phyloP scores from a whole-genome alignment of 2,888 invertebrate species.

The Xanthia icteritia region DNA sequence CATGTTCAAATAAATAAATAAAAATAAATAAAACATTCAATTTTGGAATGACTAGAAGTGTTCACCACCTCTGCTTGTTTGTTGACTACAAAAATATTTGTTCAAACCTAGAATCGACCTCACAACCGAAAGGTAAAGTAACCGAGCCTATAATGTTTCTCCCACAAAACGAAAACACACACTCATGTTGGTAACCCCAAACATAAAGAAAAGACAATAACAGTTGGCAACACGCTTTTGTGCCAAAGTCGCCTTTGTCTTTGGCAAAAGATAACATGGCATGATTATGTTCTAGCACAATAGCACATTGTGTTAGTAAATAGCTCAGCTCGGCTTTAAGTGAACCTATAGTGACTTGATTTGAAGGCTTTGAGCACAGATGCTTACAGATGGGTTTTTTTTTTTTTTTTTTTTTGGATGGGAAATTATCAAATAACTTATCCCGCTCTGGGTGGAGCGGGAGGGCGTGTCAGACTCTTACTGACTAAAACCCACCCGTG shows the following conservation, averaged over 20 bases:
- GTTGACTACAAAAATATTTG: neutral
- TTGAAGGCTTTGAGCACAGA: slow-evolving; percentile 12
- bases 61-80: neutral
- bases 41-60: neutral
- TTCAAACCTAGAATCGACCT: neutral
- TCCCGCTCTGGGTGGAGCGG: no score
- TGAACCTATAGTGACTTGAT: slow-evolving; percentile 17
- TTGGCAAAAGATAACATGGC: slow-evolving; percentile 56
- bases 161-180: slow-evolving; percentile 14
- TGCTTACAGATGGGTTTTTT: no score
- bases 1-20: no score
- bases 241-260: slow-evolving; percentile 55
- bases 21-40: no score
- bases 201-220: slow-evolving; percentile 25
- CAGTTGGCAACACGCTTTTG: slow-evolving; percentile 52
- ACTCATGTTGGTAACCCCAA: slow-evolving; percentile 2
- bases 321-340: slow-evolving; percentile 20
- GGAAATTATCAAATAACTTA: no score
- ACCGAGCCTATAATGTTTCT: neutral
- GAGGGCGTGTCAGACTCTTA: no score
- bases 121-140: no score
- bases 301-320: slow-evolving; percentile 39
- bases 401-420: no score
- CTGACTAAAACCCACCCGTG: no score
- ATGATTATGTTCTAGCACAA: slow-evolving; percentile 48